phyloP scores from a whole-genome alignment of 2,113 vertebrate species.

The Carollia perspicillata region DNA sequence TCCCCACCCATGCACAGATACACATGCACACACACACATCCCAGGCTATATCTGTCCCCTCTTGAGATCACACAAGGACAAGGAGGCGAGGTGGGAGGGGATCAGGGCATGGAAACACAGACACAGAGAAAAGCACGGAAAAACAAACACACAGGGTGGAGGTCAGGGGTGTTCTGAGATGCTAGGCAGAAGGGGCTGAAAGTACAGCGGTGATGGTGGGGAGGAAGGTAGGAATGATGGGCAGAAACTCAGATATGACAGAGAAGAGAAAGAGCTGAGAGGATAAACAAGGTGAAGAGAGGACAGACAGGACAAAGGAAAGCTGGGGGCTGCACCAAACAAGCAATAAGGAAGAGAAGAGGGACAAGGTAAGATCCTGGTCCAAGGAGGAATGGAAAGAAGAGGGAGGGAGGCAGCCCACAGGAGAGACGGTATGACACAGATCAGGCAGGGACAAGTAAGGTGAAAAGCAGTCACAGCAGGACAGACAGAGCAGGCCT shows the following conservation, averaged over 20 bases:
- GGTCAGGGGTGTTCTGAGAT: not conserved
- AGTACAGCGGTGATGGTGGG: not conserved
- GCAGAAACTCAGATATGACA: not conserved
- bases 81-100: not conserved
- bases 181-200: not conserved
- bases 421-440: not conserved
- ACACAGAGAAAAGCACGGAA: not conserved
- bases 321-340: not conserved
- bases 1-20: not conserved
- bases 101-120: not conserved
- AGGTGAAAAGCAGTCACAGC: not conserved
- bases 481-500: not conserved
- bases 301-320: not conserved
- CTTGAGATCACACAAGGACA: constrained; percentile 26
- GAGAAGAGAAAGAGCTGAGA: not conserved
- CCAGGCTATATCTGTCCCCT: constrained; percentile 1
- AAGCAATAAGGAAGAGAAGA: not conserved
- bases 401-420: not conserved
- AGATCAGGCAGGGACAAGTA: not conserved
- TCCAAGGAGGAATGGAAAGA: constrained; percentile 23
- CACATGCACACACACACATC: not conserved
- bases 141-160: not conserved
- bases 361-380: not conserved
- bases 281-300: not conserved
- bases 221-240: not conserved